Conservation (phyloP, 2,888 invertebrate genomes). For the Chaetoderma sp. region DNA sequence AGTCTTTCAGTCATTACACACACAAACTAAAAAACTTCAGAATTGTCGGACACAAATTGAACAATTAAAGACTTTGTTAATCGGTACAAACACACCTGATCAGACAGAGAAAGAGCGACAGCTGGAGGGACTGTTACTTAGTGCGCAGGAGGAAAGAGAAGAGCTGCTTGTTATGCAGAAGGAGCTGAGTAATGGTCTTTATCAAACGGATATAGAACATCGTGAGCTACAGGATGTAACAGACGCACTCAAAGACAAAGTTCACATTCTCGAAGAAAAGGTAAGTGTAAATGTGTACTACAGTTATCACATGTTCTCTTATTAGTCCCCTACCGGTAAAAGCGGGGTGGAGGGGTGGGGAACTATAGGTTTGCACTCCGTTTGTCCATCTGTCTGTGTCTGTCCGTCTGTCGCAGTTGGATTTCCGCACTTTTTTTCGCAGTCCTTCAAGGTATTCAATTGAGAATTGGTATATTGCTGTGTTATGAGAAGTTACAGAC, state of each 20-base stretch:
- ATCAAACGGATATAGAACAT: conserved; percentile 61
- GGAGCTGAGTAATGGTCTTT: conserved; percentile 80
- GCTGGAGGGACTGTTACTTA: conserved; percentile 83
- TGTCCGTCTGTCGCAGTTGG: too few species aligned
- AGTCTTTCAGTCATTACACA: conserved; percentile 88
- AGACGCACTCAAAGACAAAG: conserved; percentile 77
- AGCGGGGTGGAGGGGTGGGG: too few species aligned
- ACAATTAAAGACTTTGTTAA: conserved; percentile 81
- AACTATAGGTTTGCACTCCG: too few species aligned
- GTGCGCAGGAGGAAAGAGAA: conserved; percentile 65
- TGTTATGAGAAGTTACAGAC: too few species aligned
- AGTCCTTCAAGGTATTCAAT: too few species aligned
- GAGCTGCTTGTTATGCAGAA: conserved; percentile 77
- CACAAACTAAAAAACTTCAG: conserved; percentile 92
- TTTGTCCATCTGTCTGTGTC: too few species aligned
- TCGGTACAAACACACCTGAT: conserved; percentile 63
- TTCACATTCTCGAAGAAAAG: conserved; percentile 78
- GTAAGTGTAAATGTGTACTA: too few species aligned
- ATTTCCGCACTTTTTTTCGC: too few species aligned
- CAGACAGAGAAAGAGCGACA: conserved; percentile 73
- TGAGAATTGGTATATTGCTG: too few species aligned
- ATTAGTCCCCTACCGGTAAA: too few species aligned
- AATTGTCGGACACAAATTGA: conserved; percentile 87
- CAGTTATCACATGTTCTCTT: too few species aligned
- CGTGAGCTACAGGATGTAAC: conserved; percentile 54